A percentile compares a stretch with the other conserved stretches of the same genome.
Conservation (phyloP, 2,113 vertebrate genomes). For the Agapornis roseicollis region DNA sequence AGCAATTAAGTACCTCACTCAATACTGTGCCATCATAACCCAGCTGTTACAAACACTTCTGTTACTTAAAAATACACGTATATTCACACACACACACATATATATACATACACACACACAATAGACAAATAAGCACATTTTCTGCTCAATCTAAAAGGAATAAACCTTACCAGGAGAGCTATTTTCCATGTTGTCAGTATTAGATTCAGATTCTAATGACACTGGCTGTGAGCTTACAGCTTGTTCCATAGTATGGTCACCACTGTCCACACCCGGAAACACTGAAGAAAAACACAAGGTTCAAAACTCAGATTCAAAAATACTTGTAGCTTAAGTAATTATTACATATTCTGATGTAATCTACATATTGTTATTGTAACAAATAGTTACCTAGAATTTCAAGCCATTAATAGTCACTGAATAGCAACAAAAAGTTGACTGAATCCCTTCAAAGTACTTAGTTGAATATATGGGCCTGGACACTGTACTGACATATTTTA, state of each 20-base stretch:
- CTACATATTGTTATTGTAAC: not conserved
- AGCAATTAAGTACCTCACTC: not conserved
- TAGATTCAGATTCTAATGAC: slow-evolving; percentile 75
- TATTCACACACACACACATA: not conserved
- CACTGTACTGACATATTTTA: not conserved
- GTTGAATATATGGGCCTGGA: not conserved
- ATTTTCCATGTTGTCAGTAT: slow-evolving; percentile 79
- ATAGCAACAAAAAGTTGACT: not conserved
- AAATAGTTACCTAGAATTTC: not conserved
- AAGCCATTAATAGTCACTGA: not conserved
- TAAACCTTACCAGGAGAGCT: slow-evolving; percentile 81
- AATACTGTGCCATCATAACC: not conserved
- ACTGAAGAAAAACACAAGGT: slow-evolving; percentile 68
- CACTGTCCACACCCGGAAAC: slow-evolving; percentile 72
- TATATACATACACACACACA: not conserved
- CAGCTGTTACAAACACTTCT: not conserved
- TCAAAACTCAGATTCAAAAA: not conserved
- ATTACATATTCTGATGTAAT: not conserved
- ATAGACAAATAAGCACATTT: not conserved
- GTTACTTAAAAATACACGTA: not conserved
- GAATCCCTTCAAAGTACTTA: not conserved
- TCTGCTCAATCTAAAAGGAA: not conserved
- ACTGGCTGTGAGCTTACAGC: slow-evolving; percentile 74
- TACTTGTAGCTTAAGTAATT: not conserved
- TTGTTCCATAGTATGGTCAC: slow-evolving; percentile 78